Percentiles rank a stretch among this genome's conserved stretches.
These are phyloP conservation scores for Gonioctena quinquepunctata DNA, from an alignment of 1,140 invertebrate genomes.

Conservation along the genomic window DNA sequence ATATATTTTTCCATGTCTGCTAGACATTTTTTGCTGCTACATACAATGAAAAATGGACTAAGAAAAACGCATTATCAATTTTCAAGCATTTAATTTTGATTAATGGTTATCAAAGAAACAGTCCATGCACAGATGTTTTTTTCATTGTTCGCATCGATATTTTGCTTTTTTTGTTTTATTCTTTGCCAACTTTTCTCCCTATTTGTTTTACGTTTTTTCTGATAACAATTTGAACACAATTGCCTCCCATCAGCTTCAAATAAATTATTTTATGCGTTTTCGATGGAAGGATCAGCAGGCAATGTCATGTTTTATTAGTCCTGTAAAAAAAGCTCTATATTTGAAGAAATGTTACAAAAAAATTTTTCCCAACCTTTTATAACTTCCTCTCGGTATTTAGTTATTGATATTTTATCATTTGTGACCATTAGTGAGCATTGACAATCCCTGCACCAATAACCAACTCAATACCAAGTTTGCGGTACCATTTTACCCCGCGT, in stretches of 20 bases:
- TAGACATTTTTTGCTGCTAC: neutral
- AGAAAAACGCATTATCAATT: neutral
- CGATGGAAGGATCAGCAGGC: neutral
- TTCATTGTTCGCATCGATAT: neutral
- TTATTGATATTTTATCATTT: conserved; percentile 22
- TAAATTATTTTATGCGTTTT: neutral
- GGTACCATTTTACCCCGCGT: conserved; percentile 23
- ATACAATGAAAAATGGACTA: neutral
- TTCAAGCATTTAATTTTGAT: neutral
- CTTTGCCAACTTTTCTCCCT: neutral
- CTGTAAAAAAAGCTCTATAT: neutral
- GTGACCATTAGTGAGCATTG: conserved; percentile 23
- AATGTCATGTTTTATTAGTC: neutral
- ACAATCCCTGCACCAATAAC: conserved; percentile 20
- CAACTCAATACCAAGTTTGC: conserved; percentile 29
- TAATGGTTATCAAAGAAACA: neutral
- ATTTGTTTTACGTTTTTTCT: neutral
- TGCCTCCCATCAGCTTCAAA: neutral
- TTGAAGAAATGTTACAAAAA: neutral
- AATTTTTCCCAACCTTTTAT: neutral
- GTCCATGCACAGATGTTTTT: neutral
- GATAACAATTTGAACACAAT: neutral
- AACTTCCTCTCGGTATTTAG: neutral
- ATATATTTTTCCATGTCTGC: neutral
- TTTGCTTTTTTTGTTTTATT: neutral